Base-by-base conservation (phyloP, 2,113 vertebrate genomes). In the Pteruthius melanotis region DNA sequence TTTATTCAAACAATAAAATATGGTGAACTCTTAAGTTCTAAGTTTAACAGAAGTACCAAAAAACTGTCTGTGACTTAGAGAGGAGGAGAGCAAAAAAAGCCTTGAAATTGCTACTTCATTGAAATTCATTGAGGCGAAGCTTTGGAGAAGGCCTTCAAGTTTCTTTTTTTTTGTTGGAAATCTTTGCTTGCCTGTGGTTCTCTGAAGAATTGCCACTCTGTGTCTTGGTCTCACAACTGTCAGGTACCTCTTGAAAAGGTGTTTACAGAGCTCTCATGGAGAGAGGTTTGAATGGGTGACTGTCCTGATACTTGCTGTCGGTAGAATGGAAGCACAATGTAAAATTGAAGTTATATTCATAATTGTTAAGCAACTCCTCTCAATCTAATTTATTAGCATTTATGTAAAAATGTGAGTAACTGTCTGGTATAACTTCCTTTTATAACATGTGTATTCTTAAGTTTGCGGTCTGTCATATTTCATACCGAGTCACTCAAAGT, bases 251-350 rank as follows among this genome's bases (percentile, higher is more conserved):
- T 66, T 37, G 7, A 35, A 61, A 91, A 87, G 20, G 11, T 78
- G 44, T 70, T 91, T 26, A 24, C 15, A 23, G 45, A 87, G 45
- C 26, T 35, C 37, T 70, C 24, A 47, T 57, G 20, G 40, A 63
- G 15, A 33, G 39, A 14, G 1, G 24, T 33, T 59, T 64, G 26
- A 44, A 19, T 47, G 5, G 70, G 5, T 70, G 37, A 50, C 20
- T 63, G 56, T 17, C 20, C 17, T 84, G 60, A n/a, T 53, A 70
- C 63, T 45, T 74, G 54, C 31, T 74, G 11, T 69, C 31, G 61
- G 0, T 20, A 37, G 37, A 61, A 65, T 4, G 1, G 52, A 65
- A 63, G 6, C 26, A 47, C 7, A 69, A 1, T 30, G 2, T 61
- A 57, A 57, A 40, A 28, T 3, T n/a, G 44, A 59, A 64, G 16